Evolutionary conservation across 2,888 invertebrate genomes (phyloP), one percentile per base, ranked within the genome.

Genomic region (Drosophila picticornis): DNA sequence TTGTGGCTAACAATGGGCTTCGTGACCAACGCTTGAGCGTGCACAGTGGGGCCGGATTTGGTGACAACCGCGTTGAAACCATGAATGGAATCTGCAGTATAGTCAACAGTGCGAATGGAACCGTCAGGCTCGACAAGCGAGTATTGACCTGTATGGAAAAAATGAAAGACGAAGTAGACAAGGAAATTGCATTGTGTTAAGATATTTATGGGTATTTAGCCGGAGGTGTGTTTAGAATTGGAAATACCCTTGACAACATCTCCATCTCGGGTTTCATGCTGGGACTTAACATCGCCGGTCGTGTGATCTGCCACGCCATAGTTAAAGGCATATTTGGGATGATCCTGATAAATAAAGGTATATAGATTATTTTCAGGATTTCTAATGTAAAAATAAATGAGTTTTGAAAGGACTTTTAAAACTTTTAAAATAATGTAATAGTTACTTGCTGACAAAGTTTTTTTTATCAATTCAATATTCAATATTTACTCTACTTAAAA

Each of bases 201-300:
- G 34, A 27, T 46, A 31, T 13, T 32, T 36, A 16, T 9, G 16
- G 22, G n/a, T 9, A 7, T 4, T 13, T 13, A 27, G 10, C 31
- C 16, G 16, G 19, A 0, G 40, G 25, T 31, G 27, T 25, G 16
- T 29, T 22, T 27, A 22, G 34, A 4, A 43, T 13, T 52, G 52
- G 0, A 31, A 25, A 71, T 89, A 95, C 95, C 95, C 94, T 95
- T 95, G 1, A 95, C 95, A 36, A 95, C 94, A 91, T 95, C 95
- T 1, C 95, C 95, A 73, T 95, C 95, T 69, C 95, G 94, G 0
- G 94, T 94, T 88, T 95, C 95, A 72, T 95, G 95, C 79, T 95
- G 95, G 25, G 95, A 95, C 80, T 95, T 95, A 1, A 95, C 94
- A 88, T 95, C 95, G 1, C 93, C 93, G 0, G 93, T 93, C 67